These are phyloP conservation scores for Xestobium rufovillosum DNA, from an alignment of 2,888 invertebrate species.

Conservation along the genomic window DNA sequence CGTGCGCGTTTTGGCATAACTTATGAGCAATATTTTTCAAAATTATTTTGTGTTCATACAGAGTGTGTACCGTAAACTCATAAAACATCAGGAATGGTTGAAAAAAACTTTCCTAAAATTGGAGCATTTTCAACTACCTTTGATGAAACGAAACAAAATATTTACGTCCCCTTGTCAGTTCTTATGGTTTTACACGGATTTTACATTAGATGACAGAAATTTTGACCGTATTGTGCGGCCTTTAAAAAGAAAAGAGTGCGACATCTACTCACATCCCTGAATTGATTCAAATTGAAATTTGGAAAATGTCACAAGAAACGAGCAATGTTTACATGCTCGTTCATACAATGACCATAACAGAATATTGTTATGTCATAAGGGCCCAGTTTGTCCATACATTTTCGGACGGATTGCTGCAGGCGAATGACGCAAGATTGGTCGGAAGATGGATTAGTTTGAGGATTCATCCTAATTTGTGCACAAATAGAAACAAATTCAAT, in stretches of 20 bases:
- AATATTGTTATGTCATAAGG: slow-evolving; percentile 40
- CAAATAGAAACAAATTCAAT: slow-evolving; percentile 29
- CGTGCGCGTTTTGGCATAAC: slow-evolving; percentile 6
- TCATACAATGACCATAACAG: slow-evolving; percentile 44
- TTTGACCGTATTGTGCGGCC: slow-evolving; percentile 33
- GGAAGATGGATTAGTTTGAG: slow-evolving; percentile 33
- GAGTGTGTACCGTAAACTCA: slow-evolving; percentile 10
- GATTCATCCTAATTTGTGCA: slow-evolving; percentile 29
- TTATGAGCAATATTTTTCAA: slow-evolving; percentile 12
- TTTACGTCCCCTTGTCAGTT: slow-evolving; percentile 23
- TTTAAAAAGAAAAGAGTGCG: slow-evolving; percentile 35
- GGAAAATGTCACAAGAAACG: no score
- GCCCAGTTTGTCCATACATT: slow-evolving; percentile 43
- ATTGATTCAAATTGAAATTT: no score
- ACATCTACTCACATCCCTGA: slow-evolving; percentile 33
- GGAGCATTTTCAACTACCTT: slow-evolving; percentile 24
- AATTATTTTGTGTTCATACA: neutral
- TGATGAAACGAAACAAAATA: slow-evolving; percentile 29
- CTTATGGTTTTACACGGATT: slow-evolving; percentile 28
- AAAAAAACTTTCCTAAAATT: slow-evolving; percentile 20
- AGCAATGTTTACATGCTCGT: slow-evolving; percentile 37
- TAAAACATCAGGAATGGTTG: slow-evolving; percentile 32
- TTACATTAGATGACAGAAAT: slow-evolving; percentile 43
- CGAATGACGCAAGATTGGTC: slow-evolving; percentile 31
- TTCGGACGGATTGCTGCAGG: slow-evolving; percentile 22